phyloP scores from a whole-genome alignment of 2,113 vertebrate species.

The Prionailurus bengalensis region DNA sequence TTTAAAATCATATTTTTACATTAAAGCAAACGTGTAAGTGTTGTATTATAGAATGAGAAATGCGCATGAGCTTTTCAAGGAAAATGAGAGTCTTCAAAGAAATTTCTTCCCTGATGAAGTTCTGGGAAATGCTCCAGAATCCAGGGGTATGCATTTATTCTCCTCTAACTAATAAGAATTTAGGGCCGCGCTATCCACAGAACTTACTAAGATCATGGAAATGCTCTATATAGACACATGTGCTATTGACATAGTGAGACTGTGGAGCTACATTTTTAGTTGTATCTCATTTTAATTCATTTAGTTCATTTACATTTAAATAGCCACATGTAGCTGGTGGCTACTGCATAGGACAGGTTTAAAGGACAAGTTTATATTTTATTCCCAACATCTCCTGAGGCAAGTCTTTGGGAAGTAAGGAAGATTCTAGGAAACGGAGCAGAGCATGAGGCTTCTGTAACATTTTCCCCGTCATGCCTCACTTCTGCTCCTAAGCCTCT shows the following conservation, averaged over 20 bases:
- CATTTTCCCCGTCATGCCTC: neutral
- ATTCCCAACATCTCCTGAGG: neutral
- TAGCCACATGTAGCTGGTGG: neutral
- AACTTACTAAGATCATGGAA: neutral
- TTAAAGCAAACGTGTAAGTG: neutral
- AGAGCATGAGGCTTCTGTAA: neutral
- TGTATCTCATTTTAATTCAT: conserved; percentile 7
- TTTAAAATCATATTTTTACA: neutral
- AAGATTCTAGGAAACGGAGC: neutral
- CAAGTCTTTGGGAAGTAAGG: neutral
- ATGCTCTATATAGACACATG: neutral
- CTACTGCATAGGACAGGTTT: neutral
- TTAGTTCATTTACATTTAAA: conserved; percentile 42
- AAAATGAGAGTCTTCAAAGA: conserved; percentile 4
- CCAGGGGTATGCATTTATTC: neutral
- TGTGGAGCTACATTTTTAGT: neutral
- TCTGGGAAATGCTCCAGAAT: neutral
- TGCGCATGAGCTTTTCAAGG: neutral
- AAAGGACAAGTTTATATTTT: neutral
- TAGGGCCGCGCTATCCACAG: neutral
- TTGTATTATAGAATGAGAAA: conserved; percentile 21
- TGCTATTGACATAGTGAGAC: neutral
- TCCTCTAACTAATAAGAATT: neutral
- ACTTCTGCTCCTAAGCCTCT: neutral
- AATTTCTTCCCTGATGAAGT: neutral